Evolutionary conservation across 2,888 invertebrate species (phyloP).

Genomic region (Ectropis crepuscularia): DNA sequence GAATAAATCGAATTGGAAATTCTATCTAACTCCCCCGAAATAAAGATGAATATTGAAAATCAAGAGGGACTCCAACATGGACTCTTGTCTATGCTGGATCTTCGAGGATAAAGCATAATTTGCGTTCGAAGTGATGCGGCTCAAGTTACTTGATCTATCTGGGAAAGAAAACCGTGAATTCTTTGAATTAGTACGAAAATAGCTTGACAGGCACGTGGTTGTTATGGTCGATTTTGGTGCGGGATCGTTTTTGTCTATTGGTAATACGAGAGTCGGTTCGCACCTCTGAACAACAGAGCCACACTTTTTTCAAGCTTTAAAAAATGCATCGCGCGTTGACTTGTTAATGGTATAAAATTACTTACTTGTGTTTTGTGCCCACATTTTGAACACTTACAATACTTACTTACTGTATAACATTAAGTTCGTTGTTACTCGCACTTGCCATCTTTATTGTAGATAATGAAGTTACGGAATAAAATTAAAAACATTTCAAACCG

Average conservation of each 20-base stretch:
- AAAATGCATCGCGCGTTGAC: slow-evolving; percentile 56
- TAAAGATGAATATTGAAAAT: slow-evolving; percentile 66
- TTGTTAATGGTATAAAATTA: slow-evolving; percentile 60
- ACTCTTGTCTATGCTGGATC: slow-evolving; percentile 81
- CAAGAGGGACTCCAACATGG: slow-evolving; percentile 51
- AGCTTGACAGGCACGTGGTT: slow-evolving; percentile 35
- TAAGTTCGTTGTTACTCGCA: too few relatives aligned
- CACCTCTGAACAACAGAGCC: slow-evolving; percentile 77
- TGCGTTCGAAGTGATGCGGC: slow-evolving; percentile 55
- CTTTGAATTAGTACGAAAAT: slow-evolving; percentile 52
- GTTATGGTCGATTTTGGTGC: slow-evolving; percentile 73
- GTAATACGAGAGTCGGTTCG: slow-evolving; percentile 80
- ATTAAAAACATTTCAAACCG: too few relatives aligned
- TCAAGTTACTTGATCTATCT: slow-evolving; percentile 48
- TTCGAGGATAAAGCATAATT: slow-evolving; percentile 78
- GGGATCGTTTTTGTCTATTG: slow-evolving; percentile 50
- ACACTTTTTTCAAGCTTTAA: slow-evolving; percentile 76
- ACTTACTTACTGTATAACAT: too few relatives aligned
- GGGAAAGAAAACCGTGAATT: slow-evolving; percentile 55
- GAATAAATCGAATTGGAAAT: slow-evolving; percentile 56
- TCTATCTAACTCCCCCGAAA: slow-evolving; percentile 48
- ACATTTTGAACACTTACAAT: slow-evolving; percentile 16
- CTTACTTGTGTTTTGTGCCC: slow-evolving; percentile 54
- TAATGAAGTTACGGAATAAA: too few relatives aligned
- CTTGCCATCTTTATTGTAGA: too few relatives aligned